phyloP scores from a whole-genome alignment of 2,797 vertebrate genomes.

The Lindbergichthys nudifrons region DNA sequence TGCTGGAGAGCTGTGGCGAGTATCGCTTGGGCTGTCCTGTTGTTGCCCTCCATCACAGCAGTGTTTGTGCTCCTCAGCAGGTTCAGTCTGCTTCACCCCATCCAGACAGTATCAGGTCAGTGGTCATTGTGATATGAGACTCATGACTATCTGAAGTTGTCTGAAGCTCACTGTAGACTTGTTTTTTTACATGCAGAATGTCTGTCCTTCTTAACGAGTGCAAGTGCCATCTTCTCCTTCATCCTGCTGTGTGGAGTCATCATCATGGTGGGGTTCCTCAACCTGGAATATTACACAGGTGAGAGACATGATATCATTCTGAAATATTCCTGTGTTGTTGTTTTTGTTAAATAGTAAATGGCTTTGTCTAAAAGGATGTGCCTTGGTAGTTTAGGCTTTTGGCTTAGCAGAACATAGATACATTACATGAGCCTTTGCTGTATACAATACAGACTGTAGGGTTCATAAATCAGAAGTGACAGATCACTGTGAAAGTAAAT shows the following conservation, averaged over 20 bases:
- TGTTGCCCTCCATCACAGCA: conserved; percentile 87
- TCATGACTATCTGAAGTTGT: neutral
- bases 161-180: neutral
- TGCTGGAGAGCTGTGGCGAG: conserved; percentile 91
- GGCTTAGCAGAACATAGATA: neutral
- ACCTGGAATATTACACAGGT: conserved; percentile 93
- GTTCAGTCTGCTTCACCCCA: conserved; percentile 88
- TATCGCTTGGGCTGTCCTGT: conserved; percentile 89
- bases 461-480: neutral
- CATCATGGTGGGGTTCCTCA: conserved; percentile 90
- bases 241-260: conserved; percentile 89
- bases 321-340: neutral
- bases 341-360: neutral
- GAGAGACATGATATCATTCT: conserved; percentile 30
- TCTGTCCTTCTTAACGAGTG: conserved; percentile 84
- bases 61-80: conserved; percentile 88
- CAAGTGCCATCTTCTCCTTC: conserved; percentile 87
- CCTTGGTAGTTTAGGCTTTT: neutral
- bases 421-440: neutral
- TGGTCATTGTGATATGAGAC: neutral
- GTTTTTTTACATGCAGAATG: conserved; percentile 82
- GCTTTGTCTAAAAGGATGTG: neutral
- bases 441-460: neutral
- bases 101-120: conserved; percentile 90
- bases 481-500: too few relatives aligned